Conservation (phyloP, 2,888 invertebrate species). For the Aricia artaxerxes region DNA sequence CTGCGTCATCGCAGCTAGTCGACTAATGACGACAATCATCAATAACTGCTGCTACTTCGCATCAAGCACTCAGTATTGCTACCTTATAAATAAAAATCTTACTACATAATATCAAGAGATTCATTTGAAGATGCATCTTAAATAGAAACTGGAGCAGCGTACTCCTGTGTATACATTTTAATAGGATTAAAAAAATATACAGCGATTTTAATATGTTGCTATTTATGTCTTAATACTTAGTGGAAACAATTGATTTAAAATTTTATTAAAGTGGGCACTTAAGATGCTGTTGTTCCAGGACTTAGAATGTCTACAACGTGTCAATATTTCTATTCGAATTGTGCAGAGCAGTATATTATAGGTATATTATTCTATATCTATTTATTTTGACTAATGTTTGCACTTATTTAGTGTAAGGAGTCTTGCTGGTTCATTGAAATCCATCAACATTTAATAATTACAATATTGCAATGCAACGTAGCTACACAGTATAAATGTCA, state of each 20-base stretch:
- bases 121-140: conserved; percentile 11
- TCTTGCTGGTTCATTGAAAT: not conserved
- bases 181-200: conserved; percentile 22
- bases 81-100: not conserved
- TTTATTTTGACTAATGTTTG: not conserved
- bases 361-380: not conserved
- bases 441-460: conserved; percentile 14
- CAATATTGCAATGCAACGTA: conserved; percentile 6
- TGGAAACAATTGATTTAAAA: not conserved
- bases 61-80: not conserved
- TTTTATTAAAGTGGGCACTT: not conserved
- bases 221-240: not conserved
- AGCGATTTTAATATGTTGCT: conserved; percentile 1
- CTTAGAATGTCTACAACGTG: not conserved
- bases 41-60: not conserved
- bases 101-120: conserved; percentile 20
- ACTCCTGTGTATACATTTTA: conserved; percentile 25
- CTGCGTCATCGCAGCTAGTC: too few relatives aligned
- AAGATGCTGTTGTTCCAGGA: not conserved
- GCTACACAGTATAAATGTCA: not conserved
- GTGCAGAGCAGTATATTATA: not conserved
- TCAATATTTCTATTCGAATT: too few relatives aligned
- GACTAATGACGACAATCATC: conserved; percentile 3
- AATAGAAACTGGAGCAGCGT: conserved; percentile 9
- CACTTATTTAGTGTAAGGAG: not conserved